phyloP scores from a whole-genome alignment of 2,888 invertebrate species.

The Baccha elongata region DNA sequence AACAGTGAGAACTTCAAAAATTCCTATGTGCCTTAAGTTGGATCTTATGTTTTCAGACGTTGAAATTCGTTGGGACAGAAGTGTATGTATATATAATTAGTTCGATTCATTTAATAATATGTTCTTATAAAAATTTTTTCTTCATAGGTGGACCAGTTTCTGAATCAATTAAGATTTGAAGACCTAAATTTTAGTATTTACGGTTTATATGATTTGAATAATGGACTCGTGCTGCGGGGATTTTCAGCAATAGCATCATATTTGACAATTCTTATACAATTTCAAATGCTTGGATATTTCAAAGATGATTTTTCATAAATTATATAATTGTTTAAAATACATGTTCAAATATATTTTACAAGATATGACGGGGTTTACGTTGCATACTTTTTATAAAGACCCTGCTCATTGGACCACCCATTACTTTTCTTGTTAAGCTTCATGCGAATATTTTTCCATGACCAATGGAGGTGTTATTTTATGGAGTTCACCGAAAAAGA shows the following conservation, averaged over 20 bases:
- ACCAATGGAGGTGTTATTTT: too few species aligned
- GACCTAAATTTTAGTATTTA: slow-evolving; percentile 17
- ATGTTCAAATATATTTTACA: too few species aligned
- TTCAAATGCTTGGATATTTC: background rate
- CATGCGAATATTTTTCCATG: too few species aligned
- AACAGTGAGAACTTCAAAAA: slow-evolving; percentile 75
- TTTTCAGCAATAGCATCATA: background rate
- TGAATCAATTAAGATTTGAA: slow-evolving; percentile 24
- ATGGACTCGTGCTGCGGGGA: background rate
- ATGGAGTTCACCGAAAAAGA: too few species aligned
- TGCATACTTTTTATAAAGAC: too few species aligned
- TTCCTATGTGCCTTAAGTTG: slow-evolving; percentile 76
- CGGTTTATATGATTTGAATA: slow-evolving; percentile 34
- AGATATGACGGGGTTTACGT: too few species aligned
- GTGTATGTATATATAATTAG: slow-evolving; percentile 76
- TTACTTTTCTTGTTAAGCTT: too few species aligned
- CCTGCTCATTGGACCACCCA: too few species aligned
- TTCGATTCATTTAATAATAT: background rate
- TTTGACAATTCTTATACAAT: background rate
- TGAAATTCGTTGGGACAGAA: slow-evolving; percentile 78
- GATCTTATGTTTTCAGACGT: slow-evolving; percentile 77
- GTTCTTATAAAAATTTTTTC: background rate
- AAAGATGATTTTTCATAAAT: background rate
- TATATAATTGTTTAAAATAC: too few species aligned
- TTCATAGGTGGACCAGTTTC: slow-evolving; percentile 29